Base-by-base conservation (phyloP, 1,140 invertebrate genomes). In the Tribolium madens region DNA sequence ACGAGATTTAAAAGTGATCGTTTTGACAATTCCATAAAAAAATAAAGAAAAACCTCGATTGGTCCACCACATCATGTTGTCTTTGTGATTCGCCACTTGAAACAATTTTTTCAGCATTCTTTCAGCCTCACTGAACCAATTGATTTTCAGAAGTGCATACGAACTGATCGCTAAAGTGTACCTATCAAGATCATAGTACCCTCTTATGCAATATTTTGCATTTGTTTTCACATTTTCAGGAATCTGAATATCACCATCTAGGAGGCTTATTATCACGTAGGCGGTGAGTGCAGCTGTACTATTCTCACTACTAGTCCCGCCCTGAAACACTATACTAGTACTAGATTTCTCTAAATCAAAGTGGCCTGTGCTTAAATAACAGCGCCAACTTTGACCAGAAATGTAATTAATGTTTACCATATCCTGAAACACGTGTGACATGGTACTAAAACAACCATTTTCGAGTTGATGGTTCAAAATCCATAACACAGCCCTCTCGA, bases 391-490 rank as follows among this genome's bases (percentile, higher is more conserved):
- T n/a, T n/a, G n/a, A n/a, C n/a, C n/a, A n/a, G n/a, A n/a, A n/a
- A n/a, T n/a, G n/a, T n/a, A n/a, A n/a, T n/a, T n/a, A n/a, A n/a
- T n/a, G n/a, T n/a, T 75, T 72, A 84, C 81, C 83, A 85, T 83
- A 79, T 84, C 83, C 91, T 94, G 91, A 80, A 92, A 92, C 14
- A 94, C 88, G 81, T 90, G 89, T 33, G 92, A 91, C 21, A 91
- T 87, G 47, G 90, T 86, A 6, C 89, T 89, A 85, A 95, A 96
- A 77, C 92, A 94, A 10, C 95, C 95, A 82, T 93, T 93, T 76
- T 90, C 87, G 13, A 90, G 83, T 83, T 95, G 94, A 64, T 91
- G 88, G 1, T 86, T 85, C 0, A 91, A 84, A 53, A 96, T 89
- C 92, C 93, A 96, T 7, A 89, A 86, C 3, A 93, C 86, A 4